Base-by-base conservation (phyloP, 2,888 invertebrate species). In the Chaitophorus viminalis region DNA sequence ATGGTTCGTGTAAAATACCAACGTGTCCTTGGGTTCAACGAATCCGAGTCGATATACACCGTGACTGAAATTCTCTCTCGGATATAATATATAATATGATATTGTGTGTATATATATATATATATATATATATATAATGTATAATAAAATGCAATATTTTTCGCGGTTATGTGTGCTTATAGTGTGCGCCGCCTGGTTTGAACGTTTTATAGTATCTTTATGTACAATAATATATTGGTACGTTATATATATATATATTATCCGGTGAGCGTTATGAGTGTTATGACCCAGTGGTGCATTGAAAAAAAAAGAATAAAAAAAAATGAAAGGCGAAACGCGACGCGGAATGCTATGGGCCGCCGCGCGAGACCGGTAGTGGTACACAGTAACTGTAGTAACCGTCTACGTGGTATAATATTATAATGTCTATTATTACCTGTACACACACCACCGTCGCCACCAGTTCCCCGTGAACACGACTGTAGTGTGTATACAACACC, bases 11-110 rank as follows among this genome's bases (percentile, higher is more conserved):
- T 33, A 46, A 68, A 85, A 68, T 68, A 85, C 33, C 52, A 33
- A 77, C n/a, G 76, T 33, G 84, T 75, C 84, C 84, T 85, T 85
- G 84, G 31, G 84, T 85, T 77, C 52, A 76, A 68, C 77, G 68
- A 85, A 52, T 77, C 77, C 65, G 18, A 39, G 65, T 68, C 46
- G 52, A 54, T 39, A 14, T 75, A 36, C 31, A 84, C 68, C 76
- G 75, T 76, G 84, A 84, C 76, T 76, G 39, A 17, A 84, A 68
- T 84, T 84, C 68, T 77, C 29, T 75, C 46, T 39, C 17, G 8
- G 54, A 74, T 75, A 39, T 36, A 70, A 31, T 46, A 54, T 46
- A 3, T 54, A 33, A 54, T 54, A 36, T 29, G 82, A 1, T 33
- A 72, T 72, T n/a, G 1, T 33, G 6, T 72, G 33, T 14, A 72